Evolutionary conservation across 1,140 invertebrate species (phyloP).

Genomic region (Drosophila ohnishii): DNA sequence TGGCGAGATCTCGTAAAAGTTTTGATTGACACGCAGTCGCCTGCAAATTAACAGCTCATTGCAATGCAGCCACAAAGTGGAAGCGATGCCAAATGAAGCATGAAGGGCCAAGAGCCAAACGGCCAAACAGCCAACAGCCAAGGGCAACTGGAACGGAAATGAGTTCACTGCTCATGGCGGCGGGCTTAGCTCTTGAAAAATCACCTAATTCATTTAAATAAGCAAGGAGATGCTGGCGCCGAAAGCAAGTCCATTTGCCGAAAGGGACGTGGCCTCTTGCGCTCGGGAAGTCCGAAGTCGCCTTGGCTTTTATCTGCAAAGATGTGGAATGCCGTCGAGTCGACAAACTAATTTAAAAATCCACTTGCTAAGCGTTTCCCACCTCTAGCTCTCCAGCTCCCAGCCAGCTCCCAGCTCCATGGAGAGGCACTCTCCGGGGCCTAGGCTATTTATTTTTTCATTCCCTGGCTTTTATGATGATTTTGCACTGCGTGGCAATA

Average conservation of each 20-base stretch:
- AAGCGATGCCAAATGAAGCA: slow-evolving; percentile 61
- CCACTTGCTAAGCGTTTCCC: slow-evolving; percentile 75
- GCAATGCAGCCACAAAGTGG: slow-evolving; percentile 58
- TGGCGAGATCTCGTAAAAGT: slow-evolving; percentile 57
- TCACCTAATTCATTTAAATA: slow-evolving; percentile 82
- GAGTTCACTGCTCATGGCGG: slow-evolving; percentile 73
- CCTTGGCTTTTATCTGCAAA: slow-evolving; percentile 34
- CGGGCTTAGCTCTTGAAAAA: slow-evolving; percentile 78
- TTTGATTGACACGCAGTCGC: slow-evolving; percentile 65
- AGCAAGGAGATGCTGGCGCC: slow-evolving; percentile 64
- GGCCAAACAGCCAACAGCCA: slow-evolving; percentile 7
- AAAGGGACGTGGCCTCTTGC: slow-evolving; percentile 47
- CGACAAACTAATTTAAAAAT: slow-evolving; percentile 80
- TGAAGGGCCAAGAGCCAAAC: slow-evolving; percentile 41
- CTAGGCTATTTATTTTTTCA: slow-evolving; percentile 74
- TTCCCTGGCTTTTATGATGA: slow-evolving; percentile 77
- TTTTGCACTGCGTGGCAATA: slow-evolving; percentile 72
- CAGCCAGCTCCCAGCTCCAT: background rate
- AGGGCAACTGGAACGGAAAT: slow-evolving; percentile 59
- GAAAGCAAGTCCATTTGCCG: slow-evolving; percentile 65
- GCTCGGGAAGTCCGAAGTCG: slow-evolving; percentile 9
- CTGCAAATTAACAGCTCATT: slow-evolving; percentile 73
- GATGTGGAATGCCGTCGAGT: slow-evolving; percentile 44
- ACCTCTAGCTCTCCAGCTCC: slow-evolving; percentile 15
- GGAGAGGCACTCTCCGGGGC: slow-evolving; percentile 23